These are phyloP conservation scores for Notamacropus eugenii DNA, from an alignment of 2,797 vertebrate species.

Conservation along the genomic window DNA sequence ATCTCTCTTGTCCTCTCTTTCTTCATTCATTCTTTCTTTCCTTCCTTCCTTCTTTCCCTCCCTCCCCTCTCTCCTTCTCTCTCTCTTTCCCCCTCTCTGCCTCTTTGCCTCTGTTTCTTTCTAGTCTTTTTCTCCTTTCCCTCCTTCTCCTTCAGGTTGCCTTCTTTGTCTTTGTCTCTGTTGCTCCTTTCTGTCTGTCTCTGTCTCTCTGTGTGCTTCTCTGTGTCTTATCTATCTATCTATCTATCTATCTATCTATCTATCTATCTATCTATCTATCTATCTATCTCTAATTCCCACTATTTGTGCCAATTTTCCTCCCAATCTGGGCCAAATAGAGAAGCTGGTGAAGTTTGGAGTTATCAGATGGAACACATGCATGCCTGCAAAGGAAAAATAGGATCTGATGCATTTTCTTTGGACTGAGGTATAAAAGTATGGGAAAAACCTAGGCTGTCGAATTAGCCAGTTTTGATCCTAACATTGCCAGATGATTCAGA, in stretches of 20 bases:
- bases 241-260: too few species aligned
- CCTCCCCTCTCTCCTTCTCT: not conserved
- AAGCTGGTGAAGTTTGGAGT: not conserved
- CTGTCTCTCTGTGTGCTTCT: too few species aligned
- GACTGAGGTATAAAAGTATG: conserved; percentile 32
- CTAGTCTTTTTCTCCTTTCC: too few species aligned
- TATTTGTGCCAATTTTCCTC: conserved; percentile 9
- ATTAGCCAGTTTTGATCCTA: conserved; percentile 49
- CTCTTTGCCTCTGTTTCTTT: too few species aligned
- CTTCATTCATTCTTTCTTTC: too few species aligned
- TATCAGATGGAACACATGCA: conserved; percentile 14
- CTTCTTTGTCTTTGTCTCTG: too few species aligned
- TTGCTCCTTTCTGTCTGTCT: too few species aligned
- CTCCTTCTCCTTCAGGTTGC: too few species aligned
- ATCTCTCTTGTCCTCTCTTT: not conserved
- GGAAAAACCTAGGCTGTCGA: conserved; percentile 57
- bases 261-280: not conserved
- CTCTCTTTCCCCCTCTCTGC: too few species aligned
- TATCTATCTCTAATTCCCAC: conserved; percentile 11
- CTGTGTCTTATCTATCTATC: too few species aligned
- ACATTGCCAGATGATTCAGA: conserved; percentile 46
- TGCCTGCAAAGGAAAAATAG: conserved; percentile 43
- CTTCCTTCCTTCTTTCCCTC: too few species aligned
- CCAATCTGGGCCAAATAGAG: not conserved
- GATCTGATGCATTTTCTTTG: conserved; percentile 52